Evolutionary conservation across 2,888 invertebrate species (phyloP), one percentile per base, ranked within the genome.

Genomic region (Parnassius apollo): DNA sequence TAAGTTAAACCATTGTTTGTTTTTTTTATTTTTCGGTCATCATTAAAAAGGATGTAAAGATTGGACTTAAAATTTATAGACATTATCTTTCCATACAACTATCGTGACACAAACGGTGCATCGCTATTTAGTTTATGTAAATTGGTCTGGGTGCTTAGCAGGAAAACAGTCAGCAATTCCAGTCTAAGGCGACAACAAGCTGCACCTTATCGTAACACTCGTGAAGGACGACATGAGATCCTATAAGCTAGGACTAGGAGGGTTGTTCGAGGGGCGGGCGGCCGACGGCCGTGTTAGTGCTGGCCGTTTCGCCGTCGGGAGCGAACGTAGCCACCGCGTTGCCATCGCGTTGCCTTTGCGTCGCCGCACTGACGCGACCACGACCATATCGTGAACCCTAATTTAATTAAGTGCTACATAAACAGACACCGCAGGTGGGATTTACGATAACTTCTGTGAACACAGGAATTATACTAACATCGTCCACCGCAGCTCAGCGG

Each of bases 71-170:
- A 4, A 25, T 0, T 25, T 25, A 25, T 4, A 35, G 35, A 7
- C 35, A 35, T 35, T 35, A 4, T 35, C 1, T 35, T 35, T 35
- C 4, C 35, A 35, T 35, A 35, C 35, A 35, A 35, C 35, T 35
- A 35, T 7, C 35, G 35, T 35, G 35, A 3, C 35, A 35, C 35
- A 35, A 35, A 69, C 69, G 74, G 73, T 78, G 83, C 83, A 85
- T 85, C 83, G 84, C 83, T 82, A 86, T 88, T 87, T 83, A 82
- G 78, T 84, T 86, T 87, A 90, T 88, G 88, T 81, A 88, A 89
- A 89, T 89, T 82, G 83, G 83, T 72, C 52, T 48, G 71, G 78
- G 77, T 73, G 79, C 77, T 81, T 81, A 81, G 76, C 76, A 77
- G 73, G 69, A 69, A 74, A 78, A 76, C 76, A 83, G 83, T 86